A percentile compares a stretch with the other conserved stretches of the same genome.
Evolutionary conservation across 2,113 vertebrate genomes (phyloP).

Genomic region (Parus major): DNA sequence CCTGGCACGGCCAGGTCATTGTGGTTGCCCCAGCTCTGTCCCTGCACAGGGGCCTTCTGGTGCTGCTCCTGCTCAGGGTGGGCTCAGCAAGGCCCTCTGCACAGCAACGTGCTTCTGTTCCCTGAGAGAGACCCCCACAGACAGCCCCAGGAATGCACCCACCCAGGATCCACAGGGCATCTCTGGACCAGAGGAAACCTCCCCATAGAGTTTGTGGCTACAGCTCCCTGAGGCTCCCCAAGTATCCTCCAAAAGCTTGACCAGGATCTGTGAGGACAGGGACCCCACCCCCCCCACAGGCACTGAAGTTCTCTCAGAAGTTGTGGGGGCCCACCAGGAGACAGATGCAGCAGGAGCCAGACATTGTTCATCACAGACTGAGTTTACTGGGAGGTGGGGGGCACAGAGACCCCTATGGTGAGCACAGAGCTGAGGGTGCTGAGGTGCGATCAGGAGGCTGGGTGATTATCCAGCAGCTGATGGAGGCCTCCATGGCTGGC

Average conservation of each 20-base stretch:
- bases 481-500: background rate
- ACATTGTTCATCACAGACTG: background rate
- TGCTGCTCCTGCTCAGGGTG: accelerated
- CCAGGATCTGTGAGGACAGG: background rate
- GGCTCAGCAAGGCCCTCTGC: background rate
- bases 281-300: background rate
- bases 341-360: background rate
- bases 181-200: background rate
- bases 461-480: background rate
- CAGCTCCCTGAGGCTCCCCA: background rate
- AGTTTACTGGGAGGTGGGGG: background rate
- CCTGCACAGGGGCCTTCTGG: background rate
- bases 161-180: background rate
- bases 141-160: background rate
- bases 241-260: background rate
- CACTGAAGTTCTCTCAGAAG: background rate
- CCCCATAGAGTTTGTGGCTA: background rate
- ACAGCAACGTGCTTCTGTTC: background rate
- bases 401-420: accelerated
- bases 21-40: background rate
- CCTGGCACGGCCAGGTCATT: accelerated
- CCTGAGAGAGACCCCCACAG: background rate
- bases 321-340: accelerated
- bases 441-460: accelerated
- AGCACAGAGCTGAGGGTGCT: background rate